Conservation (phyloP, 2,888 invertebrate species). For the Allygus modestus region DNA sequence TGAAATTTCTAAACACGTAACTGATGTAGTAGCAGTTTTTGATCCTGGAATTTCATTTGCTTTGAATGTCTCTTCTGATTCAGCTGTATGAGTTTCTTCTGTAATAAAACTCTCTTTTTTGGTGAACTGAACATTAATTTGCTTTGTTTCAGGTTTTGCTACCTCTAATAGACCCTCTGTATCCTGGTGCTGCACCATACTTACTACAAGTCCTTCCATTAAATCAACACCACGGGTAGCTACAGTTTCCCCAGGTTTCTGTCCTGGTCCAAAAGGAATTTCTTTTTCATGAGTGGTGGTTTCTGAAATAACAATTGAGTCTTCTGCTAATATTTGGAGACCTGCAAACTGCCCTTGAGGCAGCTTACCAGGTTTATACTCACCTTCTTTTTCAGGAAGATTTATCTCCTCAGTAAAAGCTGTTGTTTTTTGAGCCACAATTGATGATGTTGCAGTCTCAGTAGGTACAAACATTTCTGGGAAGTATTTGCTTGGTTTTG, state of each 20-base stretch:
- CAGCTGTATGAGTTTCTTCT: conserved; percentile 78
- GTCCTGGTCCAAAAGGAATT: conserved; percentile 76
- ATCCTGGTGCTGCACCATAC: conserved; percentile 81
- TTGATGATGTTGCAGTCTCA: conserved; percentile 83
- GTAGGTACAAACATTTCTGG: conserved; percentile 89
- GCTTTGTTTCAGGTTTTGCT: conserved; percentile 76
- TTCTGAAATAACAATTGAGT: conserved; percentile 79
- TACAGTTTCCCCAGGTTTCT: conserved; percentile 74
- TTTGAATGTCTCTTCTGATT: conserved; percentile 79
- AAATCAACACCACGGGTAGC: conserved; percentile 77
- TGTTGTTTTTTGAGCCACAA: conserved; percentile 82
- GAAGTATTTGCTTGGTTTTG: conserved; percentile 86
- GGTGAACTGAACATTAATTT: conserved; percentile 79
- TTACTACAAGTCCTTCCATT: conserved; percentile 78
- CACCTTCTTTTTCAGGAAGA: conserved; percentile 84
- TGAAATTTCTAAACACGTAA: conserved; percentile 79
- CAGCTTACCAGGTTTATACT: conserved; percentile 78
- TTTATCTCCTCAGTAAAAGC: conserved; percentile 80
- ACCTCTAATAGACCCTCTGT: conserved; percentile 79
- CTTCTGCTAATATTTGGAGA: conserved; percentile 79
- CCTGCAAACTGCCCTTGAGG: conserved; percentile 81
- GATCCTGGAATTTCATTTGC: conserved; percentile 74
- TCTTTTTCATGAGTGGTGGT: conserved; percentile 82
- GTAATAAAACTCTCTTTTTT: conserved; percentile 81
- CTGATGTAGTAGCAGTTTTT: conserved; percentile 73